Evolutionary conservation across 2,888 invertebrate genomes (phyloP), one percentile per base, ranked within the genome.

Genomic region (Amphipyra tragopoginis): DNA sequence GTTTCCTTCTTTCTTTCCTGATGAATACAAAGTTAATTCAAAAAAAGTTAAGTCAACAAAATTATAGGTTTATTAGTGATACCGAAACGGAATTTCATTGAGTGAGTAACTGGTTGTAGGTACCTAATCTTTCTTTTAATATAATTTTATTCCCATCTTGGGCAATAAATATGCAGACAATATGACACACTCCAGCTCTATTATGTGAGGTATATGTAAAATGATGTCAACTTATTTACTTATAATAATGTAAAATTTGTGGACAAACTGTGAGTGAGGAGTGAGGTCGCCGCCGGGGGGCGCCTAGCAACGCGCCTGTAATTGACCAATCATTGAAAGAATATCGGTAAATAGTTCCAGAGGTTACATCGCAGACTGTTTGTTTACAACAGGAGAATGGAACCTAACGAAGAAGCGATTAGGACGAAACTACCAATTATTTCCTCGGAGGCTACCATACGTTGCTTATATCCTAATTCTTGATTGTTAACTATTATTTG

Each of bases 371-470:
- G 50, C 52, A 65, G 60, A 74, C 69, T 45, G 61, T 60, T 49
- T 72, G 56, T 62, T 40, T 43, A 49, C 33, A 29, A 40, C 44
- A 40, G 38, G 49, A 77, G 50, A 75, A 75, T 77, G 54, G 61
- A 21, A 47, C 51, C 78, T 75, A 75, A 75, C 63, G 75, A 75
- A 56, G 44, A 21, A 48, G 49, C 48, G 11, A 74, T 70, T 70
- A 58, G 40, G 53, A 15, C 29, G 42, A 63, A 60, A 70, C 61
- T 53, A 53, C 44, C 56, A 51, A 51, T 64, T 61, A 70, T 70
- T 63, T 59, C 51, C 55, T 59, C 43, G 7, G 36, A 34, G 38
- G 51, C 39, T 50, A 21, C 14, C 15, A 26, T 48, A 49, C 14
- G 45, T 58, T 34, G 45, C 54, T 44, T 43, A 38, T 53, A 52